Percentiles rank a stretch among this genome's conserved stretches.
Conservation (phyloP, 2,888 invertebrate species). For the Cybosia mesomella region DNA sequence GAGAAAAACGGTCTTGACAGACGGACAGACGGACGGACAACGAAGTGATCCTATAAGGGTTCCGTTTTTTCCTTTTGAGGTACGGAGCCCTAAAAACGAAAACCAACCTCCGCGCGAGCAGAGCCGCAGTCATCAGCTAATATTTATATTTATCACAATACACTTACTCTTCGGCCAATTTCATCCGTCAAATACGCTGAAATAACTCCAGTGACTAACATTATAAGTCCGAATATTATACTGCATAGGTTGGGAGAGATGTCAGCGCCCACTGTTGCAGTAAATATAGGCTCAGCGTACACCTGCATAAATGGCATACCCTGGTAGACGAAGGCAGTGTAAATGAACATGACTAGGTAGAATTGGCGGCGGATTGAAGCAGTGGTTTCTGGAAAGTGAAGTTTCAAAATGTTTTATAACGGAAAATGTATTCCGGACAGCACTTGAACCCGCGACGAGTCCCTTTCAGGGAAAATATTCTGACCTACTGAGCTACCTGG, state of each 20-base stretch:
- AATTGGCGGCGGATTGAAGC: conserved; percentile 66
- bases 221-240: conserved; percentile 61
- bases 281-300: conserved; percentile 72
- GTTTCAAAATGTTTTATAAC: not conserved
- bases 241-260: conserved; percentile 67
- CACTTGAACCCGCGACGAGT: too few species aligned
- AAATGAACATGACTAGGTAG: conserved; percentile 55
- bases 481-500: too few species aligned
- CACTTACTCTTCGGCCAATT: conserved; percentile 69
- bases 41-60: too few species aligned
- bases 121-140: too few species aligned
- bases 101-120: too few species aligned
- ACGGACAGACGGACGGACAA: too few species aligned
- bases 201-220: conserved; percentile 58
- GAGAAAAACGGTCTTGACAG: too few species aligned
- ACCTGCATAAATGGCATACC: conserved; percentile 73
- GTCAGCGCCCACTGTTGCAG: conserved; percentile 62
- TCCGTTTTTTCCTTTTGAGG: too few species aligned
- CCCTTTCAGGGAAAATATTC: too few species aligned
- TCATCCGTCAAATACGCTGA: conserved; percentile 69
- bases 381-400: conserved; percentile 62
- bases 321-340: conserved; percentile 69
- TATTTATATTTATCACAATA: too few species aligned
- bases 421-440: too few species aligned
- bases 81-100: too few species aligned